Evolutionary conservation across 2,888 invertebrate species (phyloP).

Genomic region (Camptogramma bilineatum): DNA sequence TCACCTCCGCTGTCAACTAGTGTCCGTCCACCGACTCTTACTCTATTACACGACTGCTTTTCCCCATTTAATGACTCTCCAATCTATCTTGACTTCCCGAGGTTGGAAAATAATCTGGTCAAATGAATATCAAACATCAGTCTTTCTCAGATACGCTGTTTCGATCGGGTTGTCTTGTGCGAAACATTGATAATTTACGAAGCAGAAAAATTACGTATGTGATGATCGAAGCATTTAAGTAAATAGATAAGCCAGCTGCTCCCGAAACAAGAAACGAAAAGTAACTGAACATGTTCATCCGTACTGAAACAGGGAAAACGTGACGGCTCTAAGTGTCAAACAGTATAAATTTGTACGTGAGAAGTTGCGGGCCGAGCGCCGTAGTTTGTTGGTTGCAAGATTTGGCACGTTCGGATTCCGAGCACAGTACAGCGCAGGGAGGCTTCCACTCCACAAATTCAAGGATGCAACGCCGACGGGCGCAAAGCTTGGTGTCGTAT

Average conservation of each 20-base stretch:
- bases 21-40: slow-evolving; percentile 63
- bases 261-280: slow-evolving; percentile 26
- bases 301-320: slow-evolving; percentile 40
- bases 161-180: slow-evolving; percentile 1
- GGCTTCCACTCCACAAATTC: slow-evolving; percentile 75
- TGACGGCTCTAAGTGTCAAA: slow-evolving; percentile 48
- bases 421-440: slow-evolving; percentile 62
- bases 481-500: slow-evolving; percentile 72
- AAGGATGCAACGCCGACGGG: slow-evolving; percentile 60
- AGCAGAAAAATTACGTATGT: neutral
- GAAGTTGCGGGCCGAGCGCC: slow-evolving; percentile 17
- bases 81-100: slow-evolving; percentile 50
- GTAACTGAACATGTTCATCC: slow-evolving; percentile 32
- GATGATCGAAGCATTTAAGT: slow-evolving; percentile 24
- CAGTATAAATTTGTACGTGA: slow-evolving; percentile 50
- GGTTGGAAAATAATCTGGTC: slow-evolving; percentile 7
- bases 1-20: slow-evolving; percentile 72
- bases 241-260: slow-evolving; percentile 26
- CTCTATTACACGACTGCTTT: slow-evolving; percentile 43
- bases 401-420: slow-evolving; percentile 69
- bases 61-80: slow-evolving; percentile 61
- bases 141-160: slow-evolving; percentile 1
- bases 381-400: slow-evolving; percentile 54
- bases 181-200: neutral
- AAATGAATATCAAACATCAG: slow-evolving; percentile 14